Percentiles rank a stretch among this genome's conserved stretches.
These are phyloP conservation scores for Clivina fossor DNA, from an alignment of 2,888 invertebrate genomes.

Conservation along the genomic window DNA sequence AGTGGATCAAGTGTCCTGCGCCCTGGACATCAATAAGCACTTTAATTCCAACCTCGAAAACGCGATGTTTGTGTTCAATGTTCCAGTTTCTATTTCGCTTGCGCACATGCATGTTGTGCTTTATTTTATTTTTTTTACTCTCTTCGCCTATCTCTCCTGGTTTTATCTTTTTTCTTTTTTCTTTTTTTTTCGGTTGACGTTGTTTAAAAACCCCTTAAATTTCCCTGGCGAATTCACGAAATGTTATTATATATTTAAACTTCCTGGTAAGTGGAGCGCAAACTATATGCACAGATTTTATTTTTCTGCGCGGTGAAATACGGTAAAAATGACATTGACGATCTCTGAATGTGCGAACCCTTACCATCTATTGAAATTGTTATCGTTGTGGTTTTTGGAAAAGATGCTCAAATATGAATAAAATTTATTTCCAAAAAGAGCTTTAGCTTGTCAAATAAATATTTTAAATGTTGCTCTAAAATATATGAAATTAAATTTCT, in stretches of 20 bases:
- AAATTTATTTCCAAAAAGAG: too few relatives aligned
- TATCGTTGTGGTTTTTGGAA: too few relatives aligned
- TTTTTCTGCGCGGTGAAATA: not conserved
- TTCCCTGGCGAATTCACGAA: conserved; percentile 27
- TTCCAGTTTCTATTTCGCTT: not conserved
- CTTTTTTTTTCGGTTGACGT: conserved; percentile 17
- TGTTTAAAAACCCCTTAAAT: conserved; percentile 28
- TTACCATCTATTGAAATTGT: too few relatives aligned
- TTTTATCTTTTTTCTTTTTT: conserved; percentile 7
- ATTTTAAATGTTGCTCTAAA: too few relatives aligned
- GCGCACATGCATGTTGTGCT: not conserved
- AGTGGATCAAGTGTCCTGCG: conserved; percentile 33
- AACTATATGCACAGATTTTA: conserved; percentile 12
- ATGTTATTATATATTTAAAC: conserved; percentile 29
- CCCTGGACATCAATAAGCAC: conserved; percentile 33
- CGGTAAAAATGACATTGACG: too few relatives aligned
- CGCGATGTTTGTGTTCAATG: conserved; percentile 21
- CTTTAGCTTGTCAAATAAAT: too few relatives aligned
- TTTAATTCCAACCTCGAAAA: conserved; percentile 25
- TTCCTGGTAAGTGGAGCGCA: conserved; percentile 23
- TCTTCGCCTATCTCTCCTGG: too few relatives aligned
- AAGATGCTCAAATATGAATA: too few relatives aligned
- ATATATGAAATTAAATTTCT: too few relatives aligned
- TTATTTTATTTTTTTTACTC: not conserved
- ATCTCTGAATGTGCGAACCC: too few relatives aligned